Evolutionary conservation across 2,113 vertebrate species (phyloP).

Genomic region (Leucosticte australis): DNA sequence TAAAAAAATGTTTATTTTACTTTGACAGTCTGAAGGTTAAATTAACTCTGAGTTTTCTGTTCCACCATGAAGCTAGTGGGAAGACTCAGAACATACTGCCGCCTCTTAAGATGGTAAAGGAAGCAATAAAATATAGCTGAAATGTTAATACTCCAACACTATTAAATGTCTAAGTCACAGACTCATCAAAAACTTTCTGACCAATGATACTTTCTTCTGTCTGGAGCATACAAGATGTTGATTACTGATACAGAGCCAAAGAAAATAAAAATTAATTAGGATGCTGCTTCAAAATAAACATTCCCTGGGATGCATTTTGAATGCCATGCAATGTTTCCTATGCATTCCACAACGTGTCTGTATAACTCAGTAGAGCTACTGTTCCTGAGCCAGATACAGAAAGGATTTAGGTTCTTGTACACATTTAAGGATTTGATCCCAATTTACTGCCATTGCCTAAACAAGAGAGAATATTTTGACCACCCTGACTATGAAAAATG

Average conservation of each 20-base stretch:
- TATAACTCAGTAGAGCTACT: not conserved
- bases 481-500: not conserved
- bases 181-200: not conserved
- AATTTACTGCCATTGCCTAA: not conserved
- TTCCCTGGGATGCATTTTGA: not conserved
- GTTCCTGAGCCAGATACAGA: not conserved
- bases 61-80: not conserved
- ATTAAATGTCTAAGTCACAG: not conserved
- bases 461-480: not conserved
- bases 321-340: not conserved
- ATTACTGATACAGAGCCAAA: not conserved
- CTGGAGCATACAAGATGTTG: not conserved
- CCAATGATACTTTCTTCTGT: not conserved
- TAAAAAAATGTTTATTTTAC: slow-evolving; percentile 77
- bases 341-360: not conserved
- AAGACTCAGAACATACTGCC: not conserved
- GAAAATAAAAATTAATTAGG: not conserved
- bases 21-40: slow-evolving; percentile 77
- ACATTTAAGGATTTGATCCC: not conserved
- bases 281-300: not conserved
- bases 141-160: not conserved
- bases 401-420: not conserved
- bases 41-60: slow-evolving; percentile 68
- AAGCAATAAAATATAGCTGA: not conserved
- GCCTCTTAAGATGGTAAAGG: not conserved